A percentile compares a stretch with the other conserved stretches of the same genome.
Evolutionary conservation across 2,797 vertebrate genomes (phyloP).

Genomic region (Acanthiza pusilla): DNA sequence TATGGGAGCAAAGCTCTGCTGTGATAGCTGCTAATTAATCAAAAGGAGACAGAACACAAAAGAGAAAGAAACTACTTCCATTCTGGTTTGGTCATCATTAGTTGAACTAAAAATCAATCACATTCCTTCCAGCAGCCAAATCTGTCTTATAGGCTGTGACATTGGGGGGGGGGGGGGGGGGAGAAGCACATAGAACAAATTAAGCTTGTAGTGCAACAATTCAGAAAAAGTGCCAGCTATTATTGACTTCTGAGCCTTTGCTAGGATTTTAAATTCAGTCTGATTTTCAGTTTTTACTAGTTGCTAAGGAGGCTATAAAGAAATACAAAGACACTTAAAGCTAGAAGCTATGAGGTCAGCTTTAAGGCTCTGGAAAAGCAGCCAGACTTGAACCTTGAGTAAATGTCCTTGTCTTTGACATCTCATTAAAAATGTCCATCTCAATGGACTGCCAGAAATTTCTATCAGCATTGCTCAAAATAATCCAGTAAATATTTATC

Average conservation of each 20-base stretch:
- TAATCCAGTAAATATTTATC: not conserved
- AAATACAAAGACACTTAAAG: not conserved
- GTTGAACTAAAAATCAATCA: not conserved
- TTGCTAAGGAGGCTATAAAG: not conserved
- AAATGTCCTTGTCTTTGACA: not conserved
- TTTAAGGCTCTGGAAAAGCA: not conserved
- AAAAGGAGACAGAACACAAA: not conserved
- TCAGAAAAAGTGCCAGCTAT: not conserved
- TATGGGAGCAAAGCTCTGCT: not conserved
- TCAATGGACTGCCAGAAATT: not conserved
- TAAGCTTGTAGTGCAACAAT: not conserved
- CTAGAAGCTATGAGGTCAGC: not conserved
- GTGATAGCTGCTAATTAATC: not conserved
- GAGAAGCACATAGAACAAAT: not conserved
- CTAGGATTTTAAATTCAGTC: not conserved
- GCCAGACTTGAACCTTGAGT: not conserved
- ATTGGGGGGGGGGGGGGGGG: rapidly evolving
- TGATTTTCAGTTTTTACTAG: not conserved
- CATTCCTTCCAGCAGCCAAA: not conserved
- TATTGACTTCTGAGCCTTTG: not conserved
- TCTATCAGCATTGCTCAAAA: not conserved
- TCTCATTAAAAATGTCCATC: not conserved
- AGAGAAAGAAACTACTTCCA: not conserved
- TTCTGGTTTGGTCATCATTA: not conserved
- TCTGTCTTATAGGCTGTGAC: not conserved